Evolutionary conservation across 2,113 vertebrate species (phyloP).

Genomic region (Bettongia penicillata): DNA sequence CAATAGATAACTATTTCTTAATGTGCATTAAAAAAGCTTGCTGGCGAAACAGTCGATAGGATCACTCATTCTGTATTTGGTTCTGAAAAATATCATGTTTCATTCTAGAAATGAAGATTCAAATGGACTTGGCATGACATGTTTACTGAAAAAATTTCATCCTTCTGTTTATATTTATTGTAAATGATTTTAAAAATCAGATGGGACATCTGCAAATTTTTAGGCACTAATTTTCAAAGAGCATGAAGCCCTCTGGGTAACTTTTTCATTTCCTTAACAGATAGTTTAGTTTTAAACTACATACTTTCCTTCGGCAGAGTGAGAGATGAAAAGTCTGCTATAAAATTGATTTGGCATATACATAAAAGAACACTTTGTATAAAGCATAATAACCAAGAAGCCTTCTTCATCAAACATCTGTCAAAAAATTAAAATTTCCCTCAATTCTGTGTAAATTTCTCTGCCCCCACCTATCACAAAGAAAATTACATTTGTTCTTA

Average conservation of each 20-base stretch:
- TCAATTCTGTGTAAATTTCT: slow-evolving; percentile 6
- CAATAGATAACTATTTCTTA: slow-evolving; percentile 7
- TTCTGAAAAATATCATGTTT: slow-evolving; percentile 55
- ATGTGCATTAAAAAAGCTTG: slow-evolving; percentile 14
- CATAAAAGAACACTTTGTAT: slow-evolving; percentile 58
- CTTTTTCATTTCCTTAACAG: slow-evolving; percentile 77
- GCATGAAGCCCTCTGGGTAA: slow-evolving; percentile 69
- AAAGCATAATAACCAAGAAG: slow-evolving; percentile 54
- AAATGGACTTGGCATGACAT: slow-evolving; percentile 25
- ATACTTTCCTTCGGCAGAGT: slow-evolving; percentile 67
- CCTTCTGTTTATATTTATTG: slow-evolving; percentile 66
- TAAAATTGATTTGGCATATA: slow-evolving; percentile 77
- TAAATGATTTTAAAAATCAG: slow-evolving; percentile 68
- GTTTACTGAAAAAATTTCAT: slow-evolving; percentile 66
- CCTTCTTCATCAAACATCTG: slow-evolving; percentile 37
- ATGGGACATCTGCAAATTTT: slow-evolving; percentile 75
- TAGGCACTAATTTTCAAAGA: slow-evolving; percentile 76
- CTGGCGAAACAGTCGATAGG: slow-evolving; percentile 33
- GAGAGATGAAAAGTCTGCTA: slow-evolving; percentile 78
- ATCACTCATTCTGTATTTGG: not conserved
- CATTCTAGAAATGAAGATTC: slow-evolving; percentile 51
- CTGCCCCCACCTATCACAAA: not conserved
- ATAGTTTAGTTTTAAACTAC: slow-evolving; percentile 77
- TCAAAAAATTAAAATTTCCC: slow-evolving; percentile 41
- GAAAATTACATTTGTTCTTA: slow-evolving; percentile 35